phyloP scores from a whole-genome alignment of 2,888 invertebrate genomes.

The Notodonta ziczac region DNA sequence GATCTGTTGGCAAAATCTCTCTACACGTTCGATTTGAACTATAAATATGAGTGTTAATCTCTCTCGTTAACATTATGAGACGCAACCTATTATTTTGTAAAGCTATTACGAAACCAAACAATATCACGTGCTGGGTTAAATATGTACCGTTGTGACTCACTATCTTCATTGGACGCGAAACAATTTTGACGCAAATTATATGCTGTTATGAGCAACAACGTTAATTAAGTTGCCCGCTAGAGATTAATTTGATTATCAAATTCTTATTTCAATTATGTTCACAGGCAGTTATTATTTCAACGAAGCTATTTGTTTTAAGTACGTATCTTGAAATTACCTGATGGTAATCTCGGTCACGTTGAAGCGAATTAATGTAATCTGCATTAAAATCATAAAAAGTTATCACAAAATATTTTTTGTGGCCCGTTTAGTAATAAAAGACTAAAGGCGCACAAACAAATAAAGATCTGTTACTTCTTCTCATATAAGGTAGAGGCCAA shows the following conservation, averaged over 20 bases:
- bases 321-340: conserved; percentile 39
- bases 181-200: conserved; percentile 82
- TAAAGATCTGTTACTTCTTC: too few relatives aligned
- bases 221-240: conserved; percentile 75
- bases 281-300: conserved; percentile 67
- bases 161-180: conserved; percentile 74
- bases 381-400: conserved; percentile 34
- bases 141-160: conserved; percentile 59
- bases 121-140: conserved; percentile 69
- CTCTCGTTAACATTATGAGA: conserved; percentile 66
- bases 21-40: conserved; percentile 23
- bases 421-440: not conserved
- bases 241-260: conserved; percentile 80
- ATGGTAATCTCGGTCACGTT: conserved; percentile 35
- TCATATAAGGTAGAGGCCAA: too few relatives aligned
- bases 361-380: conserved; percentile 29
- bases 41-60: conserved; percentile 62
- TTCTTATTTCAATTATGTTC: conserved; percentile 78
- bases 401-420: not conserved
- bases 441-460: not conserved
- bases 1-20: not conserved
- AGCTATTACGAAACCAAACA: conserved; percentile 78
- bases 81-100: conserved; percentile 72
- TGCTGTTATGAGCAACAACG: conserved; percentile 70
- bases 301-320: conserved; percentile 64